Evolutionary conservation across 2,888 invertebrate genomes (phyloP), one percentile per base, ranked within the genome.

Genomic region (Alentia gelatinosa): DNA sequence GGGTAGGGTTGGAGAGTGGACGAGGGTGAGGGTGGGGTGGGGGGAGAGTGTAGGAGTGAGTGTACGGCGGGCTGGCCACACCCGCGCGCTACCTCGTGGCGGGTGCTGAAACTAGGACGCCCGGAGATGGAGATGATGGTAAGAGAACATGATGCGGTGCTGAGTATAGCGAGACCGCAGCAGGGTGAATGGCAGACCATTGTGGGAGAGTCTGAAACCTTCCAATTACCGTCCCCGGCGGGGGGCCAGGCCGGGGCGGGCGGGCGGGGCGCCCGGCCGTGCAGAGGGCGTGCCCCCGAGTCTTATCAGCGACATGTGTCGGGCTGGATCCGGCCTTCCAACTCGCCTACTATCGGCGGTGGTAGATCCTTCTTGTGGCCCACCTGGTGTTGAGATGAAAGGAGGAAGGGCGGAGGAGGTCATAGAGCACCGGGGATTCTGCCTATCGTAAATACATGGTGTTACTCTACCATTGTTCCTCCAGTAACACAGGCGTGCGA

Each of bases 171-270:
- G 12, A n/a, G 7, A n/a, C n/a, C 12, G 12, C 12, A 15, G 74
- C n/a, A 15, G n/a, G 79, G 9, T 79, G 79, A 79, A 79, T 79
- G 79, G n/a, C 79, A 4, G 79, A 4, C 79, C n/a, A 79, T 79
- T 79, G 79, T 79, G n/a, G 33, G 79, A 4, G 37, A 30, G 79
- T 33, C 39, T 39, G 7, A 39, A 79, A 9, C 79, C 79, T 30
- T 79, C 79, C 79, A 79, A 79, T 79, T 79, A 79, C 79, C 79
- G 35, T 4, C 12, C 79, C 33, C 79, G 35, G 79, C 37, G n/a
- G 79, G 79, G 79, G n/a, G 79, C 39, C 7, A 79, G 33, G 33
- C 79, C 79, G 35, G 79, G 79, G 79, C 79, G 5, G 33, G 35
- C 15, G 7, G n/a, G n/a, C n/a, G 33, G 9, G 12, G 7, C 15